phyloP scores from a whole-genome alignment of 2,113 vertebrate species.

The Ptychochromis oligacanthus region DNA sequence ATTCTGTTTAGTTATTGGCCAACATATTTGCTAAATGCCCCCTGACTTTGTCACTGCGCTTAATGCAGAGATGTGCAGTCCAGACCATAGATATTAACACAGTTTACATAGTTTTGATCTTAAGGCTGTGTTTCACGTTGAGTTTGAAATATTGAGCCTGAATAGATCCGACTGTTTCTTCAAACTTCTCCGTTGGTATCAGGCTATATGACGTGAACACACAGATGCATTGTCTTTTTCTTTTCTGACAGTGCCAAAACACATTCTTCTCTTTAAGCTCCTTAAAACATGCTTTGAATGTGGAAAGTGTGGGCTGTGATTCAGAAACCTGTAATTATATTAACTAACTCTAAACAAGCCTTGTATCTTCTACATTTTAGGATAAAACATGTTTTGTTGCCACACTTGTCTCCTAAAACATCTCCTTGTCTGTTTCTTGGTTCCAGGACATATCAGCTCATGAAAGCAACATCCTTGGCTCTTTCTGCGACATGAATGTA shows the following conservation, averaged over 20 bases:
- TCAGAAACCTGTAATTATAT: not conserved
- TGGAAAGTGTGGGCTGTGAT: not conserved
- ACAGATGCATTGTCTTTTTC: not conserved
- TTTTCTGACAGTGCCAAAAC: not conserved
- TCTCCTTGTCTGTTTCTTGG: not conserved
- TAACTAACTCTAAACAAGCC: too few relatives aligned
- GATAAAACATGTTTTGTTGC: not conserved
- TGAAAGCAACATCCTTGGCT: constrained; percentile 99
- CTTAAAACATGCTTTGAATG: not conserved
- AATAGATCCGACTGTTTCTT: not conserved
- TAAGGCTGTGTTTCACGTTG: not conserved
- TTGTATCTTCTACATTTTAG: not conserved
- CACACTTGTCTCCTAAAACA: not conserved
- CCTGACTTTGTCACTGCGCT: not conserved
- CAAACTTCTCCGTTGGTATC: too few relatives aligned
- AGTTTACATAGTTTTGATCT: not conserved
- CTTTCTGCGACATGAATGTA: constrained; percentile 99
- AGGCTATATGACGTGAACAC: not conserved
- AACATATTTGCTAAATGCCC: too few relatives aligned
- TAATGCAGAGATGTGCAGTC: too few relatives aligned
- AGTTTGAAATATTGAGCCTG: not conserved
- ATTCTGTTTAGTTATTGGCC: not conserved
- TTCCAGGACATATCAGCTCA: constrained; percentile 97
- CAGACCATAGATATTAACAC: not conserved
- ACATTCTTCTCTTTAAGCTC: not conserved